Evolutionary conservation across 2,113 vertebrate genomes (phyloP), one percentile per base, ranked within the genome.

Genomic region (Myotis brandtii): DNA sequence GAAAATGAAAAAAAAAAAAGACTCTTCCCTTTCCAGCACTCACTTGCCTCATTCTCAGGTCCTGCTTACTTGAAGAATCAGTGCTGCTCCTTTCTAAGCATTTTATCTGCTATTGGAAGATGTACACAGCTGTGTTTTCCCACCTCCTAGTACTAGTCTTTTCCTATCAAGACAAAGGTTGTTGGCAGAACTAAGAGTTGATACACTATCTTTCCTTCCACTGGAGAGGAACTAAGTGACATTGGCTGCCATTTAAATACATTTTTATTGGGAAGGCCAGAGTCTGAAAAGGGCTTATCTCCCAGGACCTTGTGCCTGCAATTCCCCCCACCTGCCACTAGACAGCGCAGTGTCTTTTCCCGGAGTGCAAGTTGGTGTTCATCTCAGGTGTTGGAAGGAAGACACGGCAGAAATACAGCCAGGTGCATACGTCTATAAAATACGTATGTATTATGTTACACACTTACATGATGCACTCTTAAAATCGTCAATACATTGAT

Each of bases 321-420:
- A 76, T 96, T 97, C n/a, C 85, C 6, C 0, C 0, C 1, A 0
- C 11, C 1, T 7, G 67, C 86, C 94, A 84, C 88, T 83, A 96
- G 95, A 83, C 75, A 88, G 95, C 34, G 90, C 11, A 82, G 62
- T 95, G 81, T 86, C 73, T 82, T 94, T 94, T 80, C 18, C 2
- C 72, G 34, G 54, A 85, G 20, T n/a, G 27, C 30, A 46, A 32
- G n/a, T 69, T 73, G 23, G 5, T 2, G 13, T 56, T 93, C 23
- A 7, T 67, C 21, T 3, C 18, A 32, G 34, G 12, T 46, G 8
- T 62, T 88, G 69, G 88, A 81, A 67, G 52, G 73, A 73, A 94
- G 37, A n/a, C 16, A 23, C 2, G 4, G 0, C 25, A 89, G 81
- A 82, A 86, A 82, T 2, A 2, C 21, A 83, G 27, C 82, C 85